Evolutionary conservation across 2,888 invertebrate genomes (phyloP), one percentile per base, ranked within the genome.

Genomic region (Xanthia togata): DNA sequence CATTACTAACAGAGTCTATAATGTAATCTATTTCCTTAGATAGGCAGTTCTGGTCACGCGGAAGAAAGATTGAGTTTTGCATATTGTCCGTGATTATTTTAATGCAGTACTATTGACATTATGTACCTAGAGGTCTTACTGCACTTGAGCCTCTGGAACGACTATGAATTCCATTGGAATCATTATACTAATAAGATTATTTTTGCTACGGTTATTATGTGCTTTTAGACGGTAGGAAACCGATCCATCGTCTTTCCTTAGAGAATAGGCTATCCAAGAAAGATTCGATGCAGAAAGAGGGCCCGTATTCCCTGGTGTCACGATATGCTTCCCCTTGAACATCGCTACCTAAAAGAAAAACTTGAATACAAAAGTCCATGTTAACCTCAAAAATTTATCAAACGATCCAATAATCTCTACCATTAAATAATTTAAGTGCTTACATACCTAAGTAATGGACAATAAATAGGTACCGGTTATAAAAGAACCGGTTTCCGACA

Each of bases 401-500:
- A 47, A 50, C 23, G 62, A 38, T 69, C 44, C 44, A 53, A 67
- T 53, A 4, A 50, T 82, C 53, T 60, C 20, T 26, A 50, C 23
- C n/a, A 60, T 53, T 62, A 62, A 70, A 80, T 72, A 60, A 53
- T 23, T 5, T 70, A 44, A 60, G 31, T 70, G 31, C 59, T 26
- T 47, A 59, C 44, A 71, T 81, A 73, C 44, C 62, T 68, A 9
- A 53, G 74, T 81, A 84, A 82, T 82, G 69, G 60, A 62, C 47
- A 72, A 9, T 70, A 69, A 71, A 81, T 62, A 38, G 38, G 38
- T 38, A 38, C 38, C 38, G 8, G 60, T 64, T 53, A 2, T 50
- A 69, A 55, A 35, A 62, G 68, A 71, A 82, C 85, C 71, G 82
- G 82, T 82, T 82, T 75, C 60, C 60, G 50, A 47, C n/a, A n/a